A percentile compares a stretch with the other conserved stretches of the same genome.
phyloP scores from a whole-genome alignment of 1,140 invertebrate genomes.

The Dendrolimus kikuchii region DNA sequence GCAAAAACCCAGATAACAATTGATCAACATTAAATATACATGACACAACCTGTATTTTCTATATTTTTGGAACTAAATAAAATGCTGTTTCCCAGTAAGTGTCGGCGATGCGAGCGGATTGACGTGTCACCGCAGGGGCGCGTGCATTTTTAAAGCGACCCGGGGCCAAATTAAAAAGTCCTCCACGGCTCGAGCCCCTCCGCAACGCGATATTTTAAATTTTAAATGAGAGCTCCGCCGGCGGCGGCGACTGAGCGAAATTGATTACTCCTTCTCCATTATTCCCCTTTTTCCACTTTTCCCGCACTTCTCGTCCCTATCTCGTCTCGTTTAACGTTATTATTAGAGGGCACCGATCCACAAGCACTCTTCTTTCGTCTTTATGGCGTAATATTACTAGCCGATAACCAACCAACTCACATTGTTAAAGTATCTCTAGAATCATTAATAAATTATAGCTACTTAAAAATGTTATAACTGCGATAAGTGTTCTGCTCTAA shows the following conservation, averaged over 20 bases:
- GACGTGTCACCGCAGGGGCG: slow-evolving; percentile 60
- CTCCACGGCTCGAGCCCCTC: slow-evolving; percentile 44
- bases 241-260: slow-evolving; percentile 65
- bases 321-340: slow-evolving; percentile 65
- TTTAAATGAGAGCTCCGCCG: slow-evolving; percentile 67
- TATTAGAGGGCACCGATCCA: slow-evolving; percentile 20
- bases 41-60: slow-evolving; percentile 1
- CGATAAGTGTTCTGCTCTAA: no score
- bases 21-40: slow-evolving; percentile 1
- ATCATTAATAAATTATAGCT: no score
- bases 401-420: no score
- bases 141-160: slow-evolving; percentile 65
- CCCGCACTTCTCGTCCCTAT: slow-evolving; percentile 53
- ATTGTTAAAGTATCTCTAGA: no score
- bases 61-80: slow-evolving; percentile 13
- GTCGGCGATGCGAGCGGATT: slow-evolving; percentile 59
- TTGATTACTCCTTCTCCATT: slow-evolving; percentile 70
- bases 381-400: no score
- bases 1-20: no score
- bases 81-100: slow-evolving; percentile 21
- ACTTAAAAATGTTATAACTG: no score
- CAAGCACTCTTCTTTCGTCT: no score
- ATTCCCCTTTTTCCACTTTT: slow-evolving; percentile 69
- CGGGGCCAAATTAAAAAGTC: slow-evolving; percentile 67
- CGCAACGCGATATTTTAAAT: slow-evolving; percentile 64